Conservation (phyloP, 2,888 invertebrate species). For the Neria commutata region DNA sequence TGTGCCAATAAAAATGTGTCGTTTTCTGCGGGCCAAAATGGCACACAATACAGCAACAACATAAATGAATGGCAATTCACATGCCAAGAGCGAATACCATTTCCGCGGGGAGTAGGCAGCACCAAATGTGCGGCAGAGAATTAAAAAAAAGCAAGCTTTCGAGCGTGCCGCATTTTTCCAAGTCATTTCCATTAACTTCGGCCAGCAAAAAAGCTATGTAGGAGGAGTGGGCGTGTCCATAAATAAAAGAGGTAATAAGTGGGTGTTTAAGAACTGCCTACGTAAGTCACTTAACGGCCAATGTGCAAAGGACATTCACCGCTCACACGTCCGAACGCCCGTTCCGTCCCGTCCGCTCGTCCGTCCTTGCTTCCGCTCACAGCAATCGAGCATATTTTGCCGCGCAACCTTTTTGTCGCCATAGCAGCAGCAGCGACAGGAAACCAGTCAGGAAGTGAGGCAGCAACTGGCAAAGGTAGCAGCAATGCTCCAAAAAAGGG, state of each 20-base stretch:
- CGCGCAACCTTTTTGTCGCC: constrained; percentile 4
- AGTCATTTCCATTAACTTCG: no score
- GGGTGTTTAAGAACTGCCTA: constrained; percentile 56
- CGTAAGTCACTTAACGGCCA: constrained; percentile 20
- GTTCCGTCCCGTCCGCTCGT: constrained; percentile 34
- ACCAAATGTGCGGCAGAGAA: no score
- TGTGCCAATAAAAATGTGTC: neutral
- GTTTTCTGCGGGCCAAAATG: neutral
- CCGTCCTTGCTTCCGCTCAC: neutral
- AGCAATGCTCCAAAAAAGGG: constrained; percentile 22
- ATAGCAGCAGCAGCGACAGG: constrained; percentile 1
- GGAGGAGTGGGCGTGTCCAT: constrained; percentile 51
- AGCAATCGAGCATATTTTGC: constrained; percentile 11
- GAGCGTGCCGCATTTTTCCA: no score
- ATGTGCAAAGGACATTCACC: constrained; percentile 31
- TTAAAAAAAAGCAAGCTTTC: no score
- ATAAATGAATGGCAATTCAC: no score
- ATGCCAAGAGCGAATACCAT: no score
- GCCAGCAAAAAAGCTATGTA: constrained; percentile 25
- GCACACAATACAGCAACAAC: neutral
- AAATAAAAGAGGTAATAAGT: constrained; percentile 59
- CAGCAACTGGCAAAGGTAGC: neutral
- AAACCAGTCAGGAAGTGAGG: constrained; percentile 7
- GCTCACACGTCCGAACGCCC: constrained; percentile 17
- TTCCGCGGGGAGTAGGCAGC: no score